Percentiles rank a stretch among this genome's conserved stretches.
Conservation (phyloP, 2,888 invertebrate genomes). For the Archaeoteleia sp. region DNA sequence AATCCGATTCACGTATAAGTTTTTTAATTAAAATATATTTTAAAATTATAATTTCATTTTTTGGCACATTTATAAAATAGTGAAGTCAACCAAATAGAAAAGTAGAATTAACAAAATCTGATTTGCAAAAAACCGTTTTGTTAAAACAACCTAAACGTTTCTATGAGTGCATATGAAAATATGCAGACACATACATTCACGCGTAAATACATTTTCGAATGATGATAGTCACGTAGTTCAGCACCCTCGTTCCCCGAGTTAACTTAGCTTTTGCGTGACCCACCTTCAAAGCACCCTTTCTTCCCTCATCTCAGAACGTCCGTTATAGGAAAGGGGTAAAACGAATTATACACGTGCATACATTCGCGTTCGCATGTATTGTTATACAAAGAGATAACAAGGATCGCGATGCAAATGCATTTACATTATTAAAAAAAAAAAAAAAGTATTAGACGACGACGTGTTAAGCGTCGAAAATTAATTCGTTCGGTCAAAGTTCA, state of each 20-base stretch:
- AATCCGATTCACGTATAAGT: too few species aligned
- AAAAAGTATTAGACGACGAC: constrained; percentile 4
- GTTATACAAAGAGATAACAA: neutral
- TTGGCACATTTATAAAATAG: too few species aligned
- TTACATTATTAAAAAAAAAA: constrained; percentile 15
- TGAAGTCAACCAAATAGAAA: too few species aligned
- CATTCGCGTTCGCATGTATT: constrained; percentile 54
- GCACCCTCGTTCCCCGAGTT: constrained; percentile 16
- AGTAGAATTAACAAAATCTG: too few species aligned
- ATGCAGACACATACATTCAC: constrained; percentile 15
- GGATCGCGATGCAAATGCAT: constrained; percentile 5
- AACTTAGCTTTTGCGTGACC: constrained; percentile 38
- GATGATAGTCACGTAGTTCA: constrained; percentile 28
- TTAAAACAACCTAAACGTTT: constrained; percentile 8
- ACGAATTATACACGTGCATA: constrained; percentile 55
- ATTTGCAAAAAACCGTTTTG: too few species aligned
- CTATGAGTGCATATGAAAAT: constrained; percentile 5
- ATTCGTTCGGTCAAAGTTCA: constrained; percentile 16
- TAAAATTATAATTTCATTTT: too few species aligned
- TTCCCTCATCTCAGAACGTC: constrained; percentile 22
- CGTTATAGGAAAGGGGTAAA: constrained; percentile 8
- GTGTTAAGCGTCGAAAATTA: constrained; percentile 5
- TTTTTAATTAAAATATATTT: too few species aligned
- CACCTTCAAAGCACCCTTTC: constrained; percentile 14
- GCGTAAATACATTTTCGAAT: constrained; percentile 27